A percentile compares a stretch with the other conserved stretches of the same genome.
These are phyloP conservation scores for Teleogryllus oceanicus DNA, from an alignment of 2,888 invertebrate genomes.

Conservation along the genomic window DNA sequence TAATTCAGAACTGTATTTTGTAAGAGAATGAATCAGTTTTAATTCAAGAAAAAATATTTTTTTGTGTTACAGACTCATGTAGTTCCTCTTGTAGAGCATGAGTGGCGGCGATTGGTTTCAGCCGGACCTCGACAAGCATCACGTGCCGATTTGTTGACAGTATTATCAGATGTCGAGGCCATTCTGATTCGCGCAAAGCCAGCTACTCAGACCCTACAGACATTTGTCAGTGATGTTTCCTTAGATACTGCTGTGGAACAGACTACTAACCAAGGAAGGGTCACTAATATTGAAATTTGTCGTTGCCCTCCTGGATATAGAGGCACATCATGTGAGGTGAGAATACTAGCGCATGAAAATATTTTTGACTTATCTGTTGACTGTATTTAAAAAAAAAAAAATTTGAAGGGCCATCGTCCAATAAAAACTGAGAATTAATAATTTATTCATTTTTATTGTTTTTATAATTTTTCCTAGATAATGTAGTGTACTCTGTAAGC, in stretches of 20 bases:
- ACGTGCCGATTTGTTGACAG: constrained; percentile 78
- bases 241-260: constrained; percentile 78
- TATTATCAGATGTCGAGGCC: constrained; percentile 76
- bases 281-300: constrained; percentile 81
- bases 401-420: no score
- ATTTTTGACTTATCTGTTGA: no score
- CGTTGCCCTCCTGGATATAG: constrained; percentile 75
- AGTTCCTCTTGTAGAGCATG: constrained; percentile 61
- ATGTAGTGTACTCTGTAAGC: no score
- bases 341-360: not conserved
- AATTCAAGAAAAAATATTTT: not conserved
- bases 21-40: not conserved
- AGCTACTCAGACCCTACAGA: constrained; percentile 59
- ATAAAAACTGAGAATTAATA: not conserved
- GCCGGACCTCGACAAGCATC: constrained; percentile 59
- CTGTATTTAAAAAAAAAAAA: no score
- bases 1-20: not conserved
- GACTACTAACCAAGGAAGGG: constrained; percentile 59
- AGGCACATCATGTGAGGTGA: constrained; percentile 78
- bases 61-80: constrained; percentile 54
- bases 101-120: constrained; percentile 60
- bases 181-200: constrained; percentile 80
- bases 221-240: constrained; percentile 76
- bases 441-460: no score
- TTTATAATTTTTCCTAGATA: no score